Percentiles rank a stretch among this genome's conserved stretches.
Evolutionary conservation across 2,888 invertebrate genomes (phyloP).

Genomic region (Anarsia innoxiella): DNA sequence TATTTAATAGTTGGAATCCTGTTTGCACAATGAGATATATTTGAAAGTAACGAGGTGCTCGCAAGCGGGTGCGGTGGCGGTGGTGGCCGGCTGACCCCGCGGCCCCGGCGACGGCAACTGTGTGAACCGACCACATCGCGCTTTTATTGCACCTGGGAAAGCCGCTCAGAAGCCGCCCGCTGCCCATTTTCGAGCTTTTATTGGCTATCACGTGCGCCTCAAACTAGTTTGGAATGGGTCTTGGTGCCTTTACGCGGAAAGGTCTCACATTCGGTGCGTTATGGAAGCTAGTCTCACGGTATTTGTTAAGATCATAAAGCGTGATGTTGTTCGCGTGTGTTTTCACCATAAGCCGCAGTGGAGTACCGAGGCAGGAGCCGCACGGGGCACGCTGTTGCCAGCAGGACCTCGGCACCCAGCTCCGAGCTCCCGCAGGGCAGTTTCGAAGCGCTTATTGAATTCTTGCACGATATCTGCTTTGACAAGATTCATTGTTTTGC

Average conservation of each 20-base stretch:
- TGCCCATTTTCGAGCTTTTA: conserved; percentile 63
- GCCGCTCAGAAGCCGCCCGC: conserved; percentile 52
- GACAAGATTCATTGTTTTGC: conserved; percentile 40
- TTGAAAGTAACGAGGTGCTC: conserved; percentile 5
- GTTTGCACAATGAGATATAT: conserved; percentile 2
- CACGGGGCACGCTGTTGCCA: conserved; percentile 26
- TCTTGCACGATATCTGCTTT: conserved; percentile 51
- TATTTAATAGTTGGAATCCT: too few relatives aligned
- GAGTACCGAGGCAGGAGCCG: conserved; percentile 42
- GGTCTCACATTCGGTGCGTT: conserved; percentile 40
- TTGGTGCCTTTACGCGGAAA: conserved; percentile 58
- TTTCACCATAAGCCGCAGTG: conserved; percentile 48
- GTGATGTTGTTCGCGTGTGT: conserved; percentile 55
- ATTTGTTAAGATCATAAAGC: conserved; percentile 38
- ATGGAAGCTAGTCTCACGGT: conserved; percentile 56
- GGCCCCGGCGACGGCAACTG: conserved; percentile 30
- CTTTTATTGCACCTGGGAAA: conserved; percentile 57
- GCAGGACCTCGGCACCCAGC: conserved; percentile 47
- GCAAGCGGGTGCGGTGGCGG: conserved; percentile 15
- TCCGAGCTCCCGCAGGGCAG: conserved; percentile 44
- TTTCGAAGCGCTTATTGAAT: conserved; percentile 53
- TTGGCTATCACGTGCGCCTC: conserved; percentile 61
- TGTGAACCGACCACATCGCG: conserved; percentile 41
- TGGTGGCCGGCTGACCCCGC: conserved; percentile 39
- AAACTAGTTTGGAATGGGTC: conserved; percentile 64